Evolutionary conservation across 2,888 invertebrate genomes (phyloP), one percentile per base, ranked within the genome.

Genomic region (Gryllus longicercus): DNA sequence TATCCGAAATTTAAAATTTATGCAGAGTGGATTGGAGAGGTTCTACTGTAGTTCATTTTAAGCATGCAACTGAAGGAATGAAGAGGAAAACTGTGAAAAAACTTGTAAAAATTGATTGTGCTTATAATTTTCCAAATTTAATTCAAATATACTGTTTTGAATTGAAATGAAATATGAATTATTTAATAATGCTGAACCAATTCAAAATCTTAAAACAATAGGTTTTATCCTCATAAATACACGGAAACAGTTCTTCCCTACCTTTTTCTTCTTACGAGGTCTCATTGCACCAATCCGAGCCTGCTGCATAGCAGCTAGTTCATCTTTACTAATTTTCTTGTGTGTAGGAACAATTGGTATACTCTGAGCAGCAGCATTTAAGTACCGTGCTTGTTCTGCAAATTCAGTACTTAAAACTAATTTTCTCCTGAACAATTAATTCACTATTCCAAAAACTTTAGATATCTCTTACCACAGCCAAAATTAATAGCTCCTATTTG

Each of bases 401-500:
- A 51, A 21, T 23, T 63, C 14, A 63, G 63, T 63, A 63, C 12
- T 63, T n/a, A 8, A 38, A 38, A 38, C 38, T 38, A 38, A 38
- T 38, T 38, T 38, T 38, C 38, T 38, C 38, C 38, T 8, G 8
- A 5, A 1, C 8, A 38, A 38, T 38, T 38, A 8, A 51, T 21
- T 11, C n/a, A 78, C 74, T 18, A 18, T 16, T 77, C 10, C 49
- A 77, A 2, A 25, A 77, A 16, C 21, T 11, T 82, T 14, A 63
- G n/a, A 63, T 18, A 63, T 14, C n/a, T 63, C 87, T 86, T 86
- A 89, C 90, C 88, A 86, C 91, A 91, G 18, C 90, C 90, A 87
- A 90, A 91, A 86, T 92, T 92, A 81, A 92, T 91, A 23, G 90
- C 91, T 21, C 91, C 92, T 82, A 89, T 88, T 86, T 90, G 90